Conservation (phyloP, 92 coral and sea anemone genomes). For the Paramuricea clavata region DNA sequence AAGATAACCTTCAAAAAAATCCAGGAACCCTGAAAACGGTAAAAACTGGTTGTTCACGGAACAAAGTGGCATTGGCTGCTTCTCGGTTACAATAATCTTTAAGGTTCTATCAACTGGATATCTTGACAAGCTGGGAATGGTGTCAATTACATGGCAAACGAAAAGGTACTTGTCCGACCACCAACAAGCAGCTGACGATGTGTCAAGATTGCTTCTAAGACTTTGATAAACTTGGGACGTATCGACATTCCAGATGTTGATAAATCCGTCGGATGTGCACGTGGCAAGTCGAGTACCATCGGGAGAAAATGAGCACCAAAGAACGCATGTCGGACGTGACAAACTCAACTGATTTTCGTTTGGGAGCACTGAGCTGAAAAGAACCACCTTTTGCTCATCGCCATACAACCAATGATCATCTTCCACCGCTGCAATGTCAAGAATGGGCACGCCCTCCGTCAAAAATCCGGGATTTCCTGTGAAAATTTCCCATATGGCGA, state of each 20-base stretch:
- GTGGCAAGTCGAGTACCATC: conserved; percentile 9
- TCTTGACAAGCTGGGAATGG: conserved; percentile 50
- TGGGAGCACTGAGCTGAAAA: background rate
- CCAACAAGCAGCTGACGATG: background rate
- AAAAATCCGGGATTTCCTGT: background rate
- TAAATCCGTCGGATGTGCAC: background rate
- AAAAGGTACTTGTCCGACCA: background rate
- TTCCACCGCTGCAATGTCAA: background rate
- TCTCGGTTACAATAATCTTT: conserved; percentile 31
- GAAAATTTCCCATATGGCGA: background rate
- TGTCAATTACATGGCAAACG: background rate
- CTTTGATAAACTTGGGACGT: background rate
- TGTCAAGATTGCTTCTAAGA: background rate
- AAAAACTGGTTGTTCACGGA: background rate
- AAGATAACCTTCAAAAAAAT: background rate
- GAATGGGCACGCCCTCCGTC: background rate
- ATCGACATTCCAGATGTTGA: conserved; percentile 13
- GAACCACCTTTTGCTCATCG: background rate
- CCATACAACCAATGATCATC: background rate
- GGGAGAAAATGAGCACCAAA: conserved; percentile 9
- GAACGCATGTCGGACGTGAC: background rate
- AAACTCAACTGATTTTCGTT: background rate
- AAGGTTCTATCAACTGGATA: conserved; percentile 60
- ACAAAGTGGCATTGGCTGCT: background rate
- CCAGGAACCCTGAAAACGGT: background rate